Evolutionary conservation across 2,797 vertebrate species (phyloP).

Genomic region (Gymnothorax javanicus): DNA sequence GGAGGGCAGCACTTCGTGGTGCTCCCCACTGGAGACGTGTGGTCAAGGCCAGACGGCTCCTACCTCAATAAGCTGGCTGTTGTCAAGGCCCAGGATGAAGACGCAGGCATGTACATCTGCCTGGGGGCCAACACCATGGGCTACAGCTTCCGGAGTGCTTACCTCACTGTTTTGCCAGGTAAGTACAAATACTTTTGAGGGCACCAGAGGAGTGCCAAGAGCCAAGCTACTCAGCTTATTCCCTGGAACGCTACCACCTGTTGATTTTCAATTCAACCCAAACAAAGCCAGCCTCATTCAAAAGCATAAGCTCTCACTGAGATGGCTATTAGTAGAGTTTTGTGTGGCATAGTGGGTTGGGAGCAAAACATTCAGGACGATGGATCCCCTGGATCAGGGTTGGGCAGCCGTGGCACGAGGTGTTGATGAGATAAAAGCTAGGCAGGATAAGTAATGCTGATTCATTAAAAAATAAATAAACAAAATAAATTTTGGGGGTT

Average conservation of each 20-base stretch:
- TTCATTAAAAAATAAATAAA: too few species aligned
- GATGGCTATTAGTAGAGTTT: too few species aligned
- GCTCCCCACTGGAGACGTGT: conserved; percentile 61
- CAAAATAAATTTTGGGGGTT: too few species aligned
- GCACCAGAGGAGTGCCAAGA: background rate
- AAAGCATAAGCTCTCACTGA: background rate
- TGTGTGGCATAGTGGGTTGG: background rate
- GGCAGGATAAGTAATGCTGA: too few species aligned
- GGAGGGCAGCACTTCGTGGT: conserved; percentile 63
- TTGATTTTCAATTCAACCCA: too few species aligned
- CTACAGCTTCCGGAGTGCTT: conserved; percentile 63
- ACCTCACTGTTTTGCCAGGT: conserved; percentile 66
- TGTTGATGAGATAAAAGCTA: too few species aligned
- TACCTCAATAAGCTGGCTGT: conserved; percentile 67
- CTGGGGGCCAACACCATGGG: conserved; percentile 67
- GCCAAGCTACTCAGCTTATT: background rate
- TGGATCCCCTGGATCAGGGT: too few species aligned
- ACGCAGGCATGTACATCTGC: conserved; percentile 67
- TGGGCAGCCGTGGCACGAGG: too few species aligned
- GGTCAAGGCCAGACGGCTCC: conserved; percentile 64
- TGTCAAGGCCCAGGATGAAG: conserved; percentile 57
- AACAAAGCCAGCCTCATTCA: too few species aligned
- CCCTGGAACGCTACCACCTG: too few species aligned
- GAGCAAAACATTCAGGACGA: too few species aligned
- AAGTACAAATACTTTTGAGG: conserved; percentile 1